Evolutionary conservation across 2,888 invertebrate genomes (phyloP).

Genomic region (Pachliopta kotzebuea): DNA sequence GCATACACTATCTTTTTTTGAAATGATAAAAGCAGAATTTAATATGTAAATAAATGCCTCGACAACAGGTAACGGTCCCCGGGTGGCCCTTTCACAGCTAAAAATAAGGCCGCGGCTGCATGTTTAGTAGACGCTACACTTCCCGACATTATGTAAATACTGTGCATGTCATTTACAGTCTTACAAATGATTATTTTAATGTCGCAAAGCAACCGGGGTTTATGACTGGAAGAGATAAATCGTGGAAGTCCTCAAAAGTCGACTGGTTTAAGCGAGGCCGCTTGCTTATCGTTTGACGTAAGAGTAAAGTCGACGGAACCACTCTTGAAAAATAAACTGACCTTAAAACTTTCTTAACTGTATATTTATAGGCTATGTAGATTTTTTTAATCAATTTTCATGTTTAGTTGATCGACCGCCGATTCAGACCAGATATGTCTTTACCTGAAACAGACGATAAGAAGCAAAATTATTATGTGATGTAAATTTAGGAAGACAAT

Average conservation of each 20-base stretch:
- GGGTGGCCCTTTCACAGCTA: constrained; percentile 30
- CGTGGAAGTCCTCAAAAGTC: constrained; percentile 3
- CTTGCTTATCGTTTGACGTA: background rate
- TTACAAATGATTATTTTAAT: constrained; percentile 22
- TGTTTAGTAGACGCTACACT: constrained; percentile 13
- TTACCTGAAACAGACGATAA: background rate
- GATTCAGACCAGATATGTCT: background rate
- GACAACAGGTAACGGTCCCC: constrained; percentile 33
- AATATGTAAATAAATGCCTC: constrained; percentile 37
- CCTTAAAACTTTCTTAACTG: background rate
- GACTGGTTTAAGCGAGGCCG: background rate
- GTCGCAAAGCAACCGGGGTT: background rate
- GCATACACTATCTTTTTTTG: constrained; percentile 6
- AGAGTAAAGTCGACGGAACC: background rate
- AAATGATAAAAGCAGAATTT: constrained; percentile 35
- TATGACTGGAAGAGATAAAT: constrained; percentile 4
- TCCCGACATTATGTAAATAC: constrained; percentile 26
- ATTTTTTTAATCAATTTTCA: too few species aligned
- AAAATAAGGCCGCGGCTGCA: constrained; percentile 24
- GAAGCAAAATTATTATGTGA: too few species aligned
- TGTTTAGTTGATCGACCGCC: background rate
- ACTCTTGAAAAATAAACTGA: background rate
- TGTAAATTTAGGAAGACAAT: too few species aligned
- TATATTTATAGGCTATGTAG: too few species aligned
- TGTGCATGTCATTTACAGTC: constrained; percentile 18